Base-by-base conservation (phyloP, 2,797 vertebrate genomes). In the Hyperoplus immaculatus region DNA sequence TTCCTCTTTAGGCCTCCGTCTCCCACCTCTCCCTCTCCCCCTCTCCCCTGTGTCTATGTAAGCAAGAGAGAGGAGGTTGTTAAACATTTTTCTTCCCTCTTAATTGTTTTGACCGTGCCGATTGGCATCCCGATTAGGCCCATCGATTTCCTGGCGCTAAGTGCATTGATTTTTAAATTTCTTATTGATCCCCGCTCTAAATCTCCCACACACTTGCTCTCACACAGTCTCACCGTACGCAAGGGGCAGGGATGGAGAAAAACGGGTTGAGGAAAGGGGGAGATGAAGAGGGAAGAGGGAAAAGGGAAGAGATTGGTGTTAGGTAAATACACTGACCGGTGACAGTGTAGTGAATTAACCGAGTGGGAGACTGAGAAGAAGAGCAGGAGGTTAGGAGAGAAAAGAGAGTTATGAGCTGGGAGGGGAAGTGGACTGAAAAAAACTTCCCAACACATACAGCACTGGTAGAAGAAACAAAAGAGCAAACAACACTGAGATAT, bases 141-240 rank as follows among this genome's bases (percentile, higher is more conserved):
- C 96, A 97, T 97, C 95, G 97, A 98, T 97, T 97, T 97, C 96
- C 95, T 95, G 96, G 95, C 95, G 95, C 96, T 97, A 96, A 96
- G 96, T 95, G 96, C 96, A 98, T 97, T 96, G 97, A 97, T 98
- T 97, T 97, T 97, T 96, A 97, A 96, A 97, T 96, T 97, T 97
- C 96, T 95, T 96, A 97, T 97, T 96, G 97, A 97, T 97, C 96
- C 95, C 85, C 39, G 94, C 96, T 96, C 96, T 98, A 97, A 97
- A 97, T 97, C 97, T 97, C 96, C 95, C 69, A 87, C 88, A 79
- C 92, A 81, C 88, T 92, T 29, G 29, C 88, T 84, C 89, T 91
- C 87, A 87, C 84, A 81, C 78, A 84, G 88, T 74, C 89, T 86
- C 82, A 79, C 84, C 75, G 69, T 84, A 85, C 56, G 5, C 89